Conservation (phyloP, 2,113 vertebrate genomes). For the Haemorhous mexicanus region DNA sequence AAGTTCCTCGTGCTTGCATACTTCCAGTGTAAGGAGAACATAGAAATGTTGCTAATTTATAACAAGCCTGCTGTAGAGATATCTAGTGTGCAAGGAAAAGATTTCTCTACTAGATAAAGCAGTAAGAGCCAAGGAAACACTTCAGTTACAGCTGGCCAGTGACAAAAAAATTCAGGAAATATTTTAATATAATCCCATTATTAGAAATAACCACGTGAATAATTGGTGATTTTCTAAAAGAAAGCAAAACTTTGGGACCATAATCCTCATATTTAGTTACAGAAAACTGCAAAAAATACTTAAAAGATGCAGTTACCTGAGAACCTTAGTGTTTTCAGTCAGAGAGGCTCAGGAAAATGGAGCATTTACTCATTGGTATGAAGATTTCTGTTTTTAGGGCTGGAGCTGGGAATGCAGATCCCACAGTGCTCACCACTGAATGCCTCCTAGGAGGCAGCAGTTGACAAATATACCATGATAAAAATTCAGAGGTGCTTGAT, state of each 20-base stretch:
- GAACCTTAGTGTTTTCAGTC: background rate
- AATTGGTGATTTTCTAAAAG: background rate
- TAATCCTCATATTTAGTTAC: background rate
- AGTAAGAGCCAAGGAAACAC: background rate
- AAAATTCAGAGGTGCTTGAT: background rate
- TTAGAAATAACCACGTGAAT: background rate
- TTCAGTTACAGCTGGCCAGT: background rate
- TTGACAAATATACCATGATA: background rate
- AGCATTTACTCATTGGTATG: background rate
- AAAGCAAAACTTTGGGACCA: background rate
- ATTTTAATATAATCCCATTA: background rate
- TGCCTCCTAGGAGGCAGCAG: background rate
- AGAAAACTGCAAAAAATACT: background rate
- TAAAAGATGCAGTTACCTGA: background rate
- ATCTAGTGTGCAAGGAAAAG: background rate
- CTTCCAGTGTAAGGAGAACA: background rate
- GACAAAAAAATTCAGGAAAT: background rate
- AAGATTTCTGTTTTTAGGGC: background rate
- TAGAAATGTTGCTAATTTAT: background rate
- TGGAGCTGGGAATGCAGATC: background rate
- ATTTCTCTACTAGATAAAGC: background rate
- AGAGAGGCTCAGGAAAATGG: background rate
- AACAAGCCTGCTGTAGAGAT: background rate
- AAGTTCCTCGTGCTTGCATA: background rate
- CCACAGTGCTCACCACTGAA: background rate